Base-by-base conservation (phyloP, 2,113 vertebrate species). In the Dasypus novemcinctus region DNA sequence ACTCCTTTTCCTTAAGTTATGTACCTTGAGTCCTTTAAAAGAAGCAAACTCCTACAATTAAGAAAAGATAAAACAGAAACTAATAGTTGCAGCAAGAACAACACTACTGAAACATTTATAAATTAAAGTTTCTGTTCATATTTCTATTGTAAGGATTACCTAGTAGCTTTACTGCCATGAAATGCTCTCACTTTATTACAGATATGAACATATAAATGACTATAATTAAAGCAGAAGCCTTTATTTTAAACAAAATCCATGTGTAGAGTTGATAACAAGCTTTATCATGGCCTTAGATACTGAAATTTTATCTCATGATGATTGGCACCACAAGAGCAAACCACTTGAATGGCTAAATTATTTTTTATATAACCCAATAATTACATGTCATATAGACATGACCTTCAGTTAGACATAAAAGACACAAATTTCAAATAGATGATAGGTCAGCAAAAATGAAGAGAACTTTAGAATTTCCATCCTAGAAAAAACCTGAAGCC, bases 191-290 rank as follows among this genome's bases (percentile, higher is more conserved):
- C 31, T 75, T 82, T 15, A 88, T 57, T 68, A 71, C 7, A 89
- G 52, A 5, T 46, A 25, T 49, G 38, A 86, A 72, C 13, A 5
- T 46, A 84, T 61, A 59, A 36, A 12, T 23, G 52, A 71, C 41
- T 92, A 27, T 41, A 81, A 93, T 80, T 68, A 76, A 94, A 41
- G 43, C 10, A 76, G 15, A 78, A 61, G 49, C 38, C 8, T 93
- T 82, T 91, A 52, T 87, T 90, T 92, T 59, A 93, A 92, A 43
- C 25, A 92, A 95, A 95, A 95, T 90, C n/a, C 59, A 17, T 78
- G 18, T 85, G 95, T 82, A 29, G 23, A 82, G 49, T 52, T 66
- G 64, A 84, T 84, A 31, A 59, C 4, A 38, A 74, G 38, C 84
- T 84, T 90, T 91, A 66, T 57, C 13, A 21, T 41, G 33, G 1